Evolutionary conservation across 2,797 vertebrate genomes (phyloP).

Genomic region (Pipistrellus nathusii): DNA sequence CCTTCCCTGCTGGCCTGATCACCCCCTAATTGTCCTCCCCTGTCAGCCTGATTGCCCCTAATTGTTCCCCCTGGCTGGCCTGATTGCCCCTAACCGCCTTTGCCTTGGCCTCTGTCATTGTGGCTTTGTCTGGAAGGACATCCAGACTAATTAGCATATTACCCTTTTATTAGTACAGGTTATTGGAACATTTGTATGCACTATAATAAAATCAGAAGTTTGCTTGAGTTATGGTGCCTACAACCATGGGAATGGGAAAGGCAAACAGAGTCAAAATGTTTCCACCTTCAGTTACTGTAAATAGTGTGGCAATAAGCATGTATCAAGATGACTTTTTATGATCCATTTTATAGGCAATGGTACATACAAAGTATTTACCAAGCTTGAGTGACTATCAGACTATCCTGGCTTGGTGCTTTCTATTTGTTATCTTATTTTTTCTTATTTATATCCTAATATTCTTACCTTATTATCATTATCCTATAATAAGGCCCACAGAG

Average conservation of each 20-base stretch:
- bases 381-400: rapidly evolving
- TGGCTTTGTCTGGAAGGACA: no score
- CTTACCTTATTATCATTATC: background rate
- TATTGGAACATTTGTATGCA: background rate
- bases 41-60: no score
- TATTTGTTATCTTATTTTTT: background rate
- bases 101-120: no score
- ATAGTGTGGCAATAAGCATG: background rate
- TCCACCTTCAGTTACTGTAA: background rate
- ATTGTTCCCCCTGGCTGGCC: no score
- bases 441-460: background rate
- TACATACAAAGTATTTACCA: rapidly evolving
- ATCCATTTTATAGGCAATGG: background rate
- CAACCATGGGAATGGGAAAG: background rate
- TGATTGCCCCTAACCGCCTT: no score
- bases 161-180: no score
- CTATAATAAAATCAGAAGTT: background rate
- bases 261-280: background rate
- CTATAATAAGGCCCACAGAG: background rate
- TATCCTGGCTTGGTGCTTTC: background rate
- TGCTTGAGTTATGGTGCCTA: background rate
- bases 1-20: no score
- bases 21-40: no score
- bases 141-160: no score
- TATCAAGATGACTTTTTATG: background rate